Evolutionary conservation across 2,888 invertebrate genomes (phyloP), one percentile per base, ranked within the genome.

Genomic region (Cynaeus angustus): DNA sequence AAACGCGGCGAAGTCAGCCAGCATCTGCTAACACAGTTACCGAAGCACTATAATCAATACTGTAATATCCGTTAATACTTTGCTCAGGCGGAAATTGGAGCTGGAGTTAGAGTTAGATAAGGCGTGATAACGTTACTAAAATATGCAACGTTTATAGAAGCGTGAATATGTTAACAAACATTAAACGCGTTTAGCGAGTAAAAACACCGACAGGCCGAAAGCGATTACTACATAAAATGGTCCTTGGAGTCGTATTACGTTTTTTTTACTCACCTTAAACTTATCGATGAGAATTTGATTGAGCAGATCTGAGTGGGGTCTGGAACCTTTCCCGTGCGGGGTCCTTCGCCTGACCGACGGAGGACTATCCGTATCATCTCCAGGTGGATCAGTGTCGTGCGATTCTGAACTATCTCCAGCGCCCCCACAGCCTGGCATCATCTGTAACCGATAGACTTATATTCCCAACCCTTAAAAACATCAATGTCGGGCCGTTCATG

Each of bases 261-360:
- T n/a, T n/a, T n/a, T n/a, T n/a, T n/a, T n/a, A 50, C 81, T 82
- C 81, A 88, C 88, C 87, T 88, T 88, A 81, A 88, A 87, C 81
- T 88, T 88, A 82, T 88, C 88, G 80, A 88, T 87, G 77, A 88
- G 86, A 82, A 88, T 86, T 82, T 88, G 88, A 83, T 88, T 88
- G 83, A 88, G 86, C 80, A 88, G 86, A 81, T 89, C 88, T 72
- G 88, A 88, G 81, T 88, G 87, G 77, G 88, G 88, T 79, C 88
- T 84, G 75, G 85, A 85, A 77, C 84, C 78, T 53, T 81, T 82
- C 61, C 79, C 78, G 7, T 79, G 77, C 28, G 77, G 74, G 12
- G 77, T 84, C 80, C 86, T 83, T 76, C 87, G 84, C 72, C 87
- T 84, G 75, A 87, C 84, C 72, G 87, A 83, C 70, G 88, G 88